Percentiles rank a stretch among this genome's conserved stretches.
phyloP scores from a whole-genome alignment of 2,888 invertebrate species.

The Microctonus brassicae region DNA sequence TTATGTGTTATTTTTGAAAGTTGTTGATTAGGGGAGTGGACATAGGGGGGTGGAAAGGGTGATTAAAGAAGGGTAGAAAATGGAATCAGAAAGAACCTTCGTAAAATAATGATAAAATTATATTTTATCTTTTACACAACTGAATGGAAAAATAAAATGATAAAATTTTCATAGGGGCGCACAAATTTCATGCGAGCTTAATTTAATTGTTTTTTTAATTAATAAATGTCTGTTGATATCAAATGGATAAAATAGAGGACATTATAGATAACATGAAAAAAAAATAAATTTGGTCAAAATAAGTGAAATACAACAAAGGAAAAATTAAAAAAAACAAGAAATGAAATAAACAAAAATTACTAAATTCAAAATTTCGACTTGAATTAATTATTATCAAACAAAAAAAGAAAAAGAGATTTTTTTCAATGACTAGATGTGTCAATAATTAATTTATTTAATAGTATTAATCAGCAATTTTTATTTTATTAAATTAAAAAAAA shows the following conservation, averaged over 20 bases:
- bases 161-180: slow-evolving; percentile 30
- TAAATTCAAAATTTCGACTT: no score
- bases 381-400: background rate
- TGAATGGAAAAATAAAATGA: background rate
- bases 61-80: no score
- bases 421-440: no score
- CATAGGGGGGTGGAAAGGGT: background rate
- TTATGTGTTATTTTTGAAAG: slow-evolving; percentile 18
- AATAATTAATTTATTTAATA: no score
- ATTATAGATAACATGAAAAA: slow-evolving; percentile 7
- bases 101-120: background rate
- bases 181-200: slow-evolving; percentile 33
- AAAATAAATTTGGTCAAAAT: background rate
- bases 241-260: slow-evolving; percentile 11
- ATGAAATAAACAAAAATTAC: background rate
- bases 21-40: slow-evolving; percentile 13
- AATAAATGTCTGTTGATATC: background rate
- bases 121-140: background rate
- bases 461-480: no score
- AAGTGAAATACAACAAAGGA: background rate
- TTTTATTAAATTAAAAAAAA: no score
- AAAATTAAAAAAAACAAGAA: slow-evolving; percentile 15
- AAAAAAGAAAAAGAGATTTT: slow-evolving; percentile 24
- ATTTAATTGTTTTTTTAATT: slow-evolving; percentile 13
- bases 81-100: background rate